These are phyloP conservation scores for Coturnix japonica DNA, from an alignment of 2,113 vertebrate genomes.

Conservation along the genomic window DNA sequence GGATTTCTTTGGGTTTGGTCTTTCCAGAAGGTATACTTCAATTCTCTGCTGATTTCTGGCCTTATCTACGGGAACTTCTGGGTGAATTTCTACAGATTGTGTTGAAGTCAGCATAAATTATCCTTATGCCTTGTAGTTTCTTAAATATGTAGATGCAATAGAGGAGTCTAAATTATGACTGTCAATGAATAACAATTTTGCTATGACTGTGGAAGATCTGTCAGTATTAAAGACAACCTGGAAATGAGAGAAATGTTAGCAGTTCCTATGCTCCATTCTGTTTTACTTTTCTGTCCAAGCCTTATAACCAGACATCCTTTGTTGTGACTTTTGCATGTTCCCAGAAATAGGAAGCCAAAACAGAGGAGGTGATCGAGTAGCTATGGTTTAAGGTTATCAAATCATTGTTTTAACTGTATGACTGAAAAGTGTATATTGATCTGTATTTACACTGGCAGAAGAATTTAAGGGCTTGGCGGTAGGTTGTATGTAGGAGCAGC, in stretches of 20 bases:
- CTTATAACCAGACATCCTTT: slow-evolving; percentile 60
- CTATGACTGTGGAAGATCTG: slow-evolving; percentile 52
- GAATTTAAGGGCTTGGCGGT: not conserved
- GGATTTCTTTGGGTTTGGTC: not conserved
- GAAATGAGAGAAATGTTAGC: slow-evolving; percentile 59
- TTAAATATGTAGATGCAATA: slow-evolving; percentile 47
- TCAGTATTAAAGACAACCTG: slow-evolving; percentile 71
- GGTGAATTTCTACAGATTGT: slow-evolving; percentile 65
- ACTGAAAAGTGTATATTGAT: not conserved
- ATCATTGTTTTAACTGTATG: slow-evolving; percentile 9
- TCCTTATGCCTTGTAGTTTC: slow-evolving; percentile 65
- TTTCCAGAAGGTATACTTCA: slow-evolving; percentile 23
- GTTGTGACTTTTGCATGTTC: slow-evolving; percentile 66
- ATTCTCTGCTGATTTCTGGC: slow-evolving; percentile 41
- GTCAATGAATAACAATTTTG: slow-evolving; percentile 65
- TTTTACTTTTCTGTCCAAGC: slow-evolving; percentile 62
- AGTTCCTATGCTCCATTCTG: slow-evolving; percentile 53
- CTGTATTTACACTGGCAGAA: not conserved
- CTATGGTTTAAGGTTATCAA: slow-evolving; percentile 39
- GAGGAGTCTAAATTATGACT: slow-evolving; percentile 67
- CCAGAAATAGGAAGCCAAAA: slow-evolving; percentile 52
- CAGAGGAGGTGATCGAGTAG: slow-evolving; percentile 22
- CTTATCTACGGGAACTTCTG: slow-evolving; percentile 47
- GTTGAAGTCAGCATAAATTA: slow-evolving; percentile 70
- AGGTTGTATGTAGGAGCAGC: not conserved